Evolutionary conservation across 2,797 vertebrate genomes (phyloP).

Genomic region (Okamejei kenojei): DNA sequence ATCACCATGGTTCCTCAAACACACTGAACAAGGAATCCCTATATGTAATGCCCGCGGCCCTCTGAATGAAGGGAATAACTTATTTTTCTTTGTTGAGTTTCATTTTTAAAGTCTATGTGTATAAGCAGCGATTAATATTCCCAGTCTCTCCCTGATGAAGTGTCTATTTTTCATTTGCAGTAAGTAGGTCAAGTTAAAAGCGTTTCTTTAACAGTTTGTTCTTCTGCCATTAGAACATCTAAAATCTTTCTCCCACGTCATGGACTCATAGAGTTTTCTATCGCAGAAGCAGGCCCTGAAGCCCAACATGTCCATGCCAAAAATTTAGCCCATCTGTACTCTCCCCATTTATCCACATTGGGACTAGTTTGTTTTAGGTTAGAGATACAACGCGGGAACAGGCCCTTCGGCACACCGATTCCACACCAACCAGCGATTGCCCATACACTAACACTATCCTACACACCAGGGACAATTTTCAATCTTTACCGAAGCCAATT

Average conservation of each 20-base stretch:
- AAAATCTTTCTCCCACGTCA: slow-evolving; percentile 15
- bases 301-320: too few species aligned
- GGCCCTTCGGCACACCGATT: too few species aligned
- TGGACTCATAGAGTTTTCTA: too few species aligned
- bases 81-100: neutral
- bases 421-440: too few species aligned
- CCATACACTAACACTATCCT: too few species aligned
- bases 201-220: neutral
- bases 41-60: neutral
- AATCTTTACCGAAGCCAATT: too few species aligned
- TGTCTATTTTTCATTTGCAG: slow-evolving; percentile 12
- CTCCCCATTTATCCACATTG: too few species aligned
- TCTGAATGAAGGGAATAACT: neutral
- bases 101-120: neutral
- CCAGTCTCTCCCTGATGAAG: neutral
- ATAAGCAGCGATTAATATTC: neutral
- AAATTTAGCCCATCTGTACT: too few species aligned
- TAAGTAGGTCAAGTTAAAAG: slow-evolving; percentile 24
- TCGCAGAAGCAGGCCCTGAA: too few species aligned
- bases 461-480: too few species aligned
- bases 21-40: neutral
- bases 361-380: too few species aligned
- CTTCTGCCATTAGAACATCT: neutral
- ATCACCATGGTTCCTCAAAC: neutral
- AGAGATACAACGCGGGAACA: too few species aligned